Base-by-base conservation (phyloP, 2,888 invertebrate species). In the Drosophila meridiana region DNA sequence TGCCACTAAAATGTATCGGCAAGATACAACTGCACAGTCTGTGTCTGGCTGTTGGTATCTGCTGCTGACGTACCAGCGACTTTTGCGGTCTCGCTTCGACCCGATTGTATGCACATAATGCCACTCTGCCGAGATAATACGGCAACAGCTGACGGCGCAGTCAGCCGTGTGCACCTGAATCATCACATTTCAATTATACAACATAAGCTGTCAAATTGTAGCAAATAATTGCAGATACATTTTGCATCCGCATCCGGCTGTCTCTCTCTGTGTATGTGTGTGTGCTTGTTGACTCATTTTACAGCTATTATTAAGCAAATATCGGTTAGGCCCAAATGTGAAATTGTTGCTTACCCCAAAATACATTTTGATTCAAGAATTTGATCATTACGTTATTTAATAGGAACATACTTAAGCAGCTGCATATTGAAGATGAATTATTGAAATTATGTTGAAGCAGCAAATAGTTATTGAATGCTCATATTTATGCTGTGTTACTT, bases 101-200 rank as follows among this genome's bases (percentile, higher is more conserved):
- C 64, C 63, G 56, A 72, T 43, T 47, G 43, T 61, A 71, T 60
- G 30, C 9, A 45, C 26, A 42, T 70, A 66, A 53, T 60, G 38
- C 34, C 48, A 42, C 32, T 47, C 45, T 40, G 26, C 5, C 32
- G 26, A 68, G 67, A 48, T 67, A 67, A 68, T 58, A 36, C 52
- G 20, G 32, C 56, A 57, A 48, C 67, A 76, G 69, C 73, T 83
- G 75, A 75, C 56, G 56, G 45, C 42, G 68, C 76, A 76, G 58
- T 66, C 84, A 71, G 50, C 50, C 60, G 66, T 69, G 36, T 77
- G 72, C 70, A 86, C 67, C 81, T 83, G 71, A 83, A 76, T 89
- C 84, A 80, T 83, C 89, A 78, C 78, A 89, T 89, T 82, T 84
- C 80, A 82, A 85, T 89, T 82, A 80, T 69, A 69, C 77, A 83